Percentiles rank a stretch among this genome's conserved stretches.
Conservation (phyloP, 2,113 vertebrate species). For the Strigops habroptila region DNA sequence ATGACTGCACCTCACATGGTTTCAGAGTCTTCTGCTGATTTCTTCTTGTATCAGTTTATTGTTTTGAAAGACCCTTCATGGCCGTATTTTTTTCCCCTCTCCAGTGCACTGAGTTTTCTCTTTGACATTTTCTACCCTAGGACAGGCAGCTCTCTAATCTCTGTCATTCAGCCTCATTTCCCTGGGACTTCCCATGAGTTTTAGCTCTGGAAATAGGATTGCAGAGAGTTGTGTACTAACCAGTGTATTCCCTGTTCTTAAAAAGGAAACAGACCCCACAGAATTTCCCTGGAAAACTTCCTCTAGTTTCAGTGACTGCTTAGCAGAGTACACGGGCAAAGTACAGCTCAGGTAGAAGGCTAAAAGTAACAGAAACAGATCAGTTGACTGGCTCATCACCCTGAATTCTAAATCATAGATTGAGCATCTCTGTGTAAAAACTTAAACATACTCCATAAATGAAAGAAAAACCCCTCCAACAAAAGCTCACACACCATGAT, state of each 20-base stretch:
- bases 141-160: background rate
- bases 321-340: background rate
- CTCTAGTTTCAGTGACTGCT: background rate
- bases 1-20: too few relatives aligned
- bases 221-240: background rate
- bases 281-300: background rate
- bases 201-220: background rate
- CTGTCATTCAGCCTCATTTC: background rate
- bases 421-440: background rate
- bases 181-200: background rate
- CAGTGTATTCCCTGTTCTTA: background rate
- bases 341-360: background rate
- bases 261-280: background rate
- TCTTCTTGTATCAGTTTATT: background rate
- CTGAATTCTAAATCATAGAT: background rate
- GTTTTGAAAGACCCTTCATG: background rate
- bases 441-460: background rate
- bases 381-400: background rate
- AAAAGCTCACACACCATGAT: rapidly evolving
- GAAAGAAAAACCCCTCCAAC: background rate
- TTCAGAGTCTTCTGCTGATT: background rate
- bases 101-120: background rate
- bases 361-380: background rate
- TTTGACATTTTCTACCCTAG: background rate
- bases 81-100: background rate